Evolutionary conservation across 1,140 invertebrate species (phyloP), one percentile per base, ranked within the genome.

Genomic region (Drosophila suzukii): DNA sequence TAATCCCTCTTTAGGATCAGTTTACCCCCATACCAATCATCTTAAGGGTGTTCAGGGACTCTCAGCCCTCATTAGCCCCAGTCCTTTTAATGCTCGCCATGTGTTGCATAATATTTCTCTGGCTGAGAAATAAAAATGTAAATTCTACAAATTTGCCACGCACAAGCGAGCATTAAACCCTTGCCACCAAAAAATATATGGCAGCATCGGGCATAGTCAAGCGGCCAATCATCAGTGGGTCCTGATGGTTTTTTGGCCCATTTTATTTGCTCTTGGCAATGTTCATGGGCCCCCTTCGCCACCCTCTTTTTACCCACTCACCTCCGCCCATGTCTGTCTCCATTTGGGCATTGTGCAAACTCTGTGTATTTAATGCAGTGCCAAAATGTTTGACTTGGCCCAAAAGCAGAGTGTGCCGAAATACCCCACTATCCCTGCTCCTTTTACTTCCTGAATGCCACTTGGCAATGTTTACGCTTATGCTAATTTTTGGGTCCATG

Each of bases 401-500:
- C 50, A n/a, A 60, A 63, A 46, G 43, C 17, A 6, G 10, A 46
- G 43, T 46, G 43, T 46, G 10, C 43, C 15, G 17, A 46, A 8
- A 46, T 4, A n/a, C 38, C 38, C 38, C 38, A 13, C 13, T 39
- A 24, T 24, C 17, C 43, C 27, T 27, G 27, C 27, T 27, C 27
- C 27, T 27, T 17, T 41, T 30, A 44, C 30, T 43, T 38, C 49
- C 57, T 34, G 41, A 66, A 50, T 57, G 58, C 61, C 75, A 79
- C 71, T 84, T 75, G 61, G 70, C 83, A 88, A 82, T 86, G 83
- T 86, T 86, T 88, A 88, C 75, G 75, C 79, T 85, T 86, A 86
- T 86, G 82, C 82, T 86, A 86, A 86, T 86, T 86, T 86, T 76
- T 78, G 79, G 75, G 58, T 70, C 39, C 59, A 60, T 72, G 66